These are phyloP conservation scores for Jaculus jaculus DNA, from an alignment of 2,113 vertebrate genomes.

Conservation along the genomic window DNA sequence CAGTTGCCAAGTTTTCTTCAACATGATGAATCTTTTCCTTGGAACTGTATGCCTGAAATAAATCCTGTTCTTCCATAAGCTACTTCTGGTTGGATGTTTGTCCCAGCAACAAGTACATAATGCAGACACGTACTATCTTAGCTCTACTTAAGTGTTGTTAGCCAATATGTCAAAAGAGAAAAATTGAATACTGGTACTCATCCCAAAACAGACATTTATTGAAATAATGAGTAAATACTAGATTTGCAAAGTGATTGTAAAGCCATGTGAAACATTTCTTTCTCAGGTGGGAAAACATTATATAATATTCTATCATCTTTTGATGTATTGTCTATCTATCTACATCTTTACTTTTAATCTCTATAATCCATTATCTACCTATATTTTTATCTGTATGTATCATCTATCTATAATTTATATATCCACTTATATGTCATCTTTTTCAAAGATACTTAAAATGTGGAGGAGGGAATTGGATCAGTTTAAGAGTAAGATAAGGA, in stretches of 20 bases:
- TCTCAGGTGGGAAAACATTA: neutral
- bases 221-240: neutral
- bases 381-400: neutral
- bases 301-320: too few relatives aligned
- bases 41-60: too few relatives aligned
- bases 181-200: neutral
- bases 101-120: too few relatives aligned
- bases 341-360: too few relatives aligned
- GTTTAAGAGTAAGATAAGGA: neutral
- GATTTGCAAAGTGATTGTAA: neutral
- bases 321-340: too few relatives aligned
- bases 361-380: too few relatives aligned
- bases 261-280: neutral
- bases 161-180: fast-evolving
- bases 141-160: neutral
- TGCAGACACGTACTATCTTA: neutral
- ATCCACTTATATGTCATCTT: neutral
- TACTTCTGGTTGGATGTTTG: too few relatives aligned
- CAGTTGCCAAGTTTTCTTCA: too few relatives aligned
- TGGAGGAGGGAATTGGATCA: neutral
- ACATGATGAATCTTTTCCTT: too few relatives aligned
- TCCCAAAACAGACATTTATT: neutral
- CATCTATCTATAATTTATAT: neutral
- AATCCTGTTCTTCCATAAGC: too few relatives aligned
- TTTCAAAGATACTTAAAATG: neutral